Percentiles rank a stretch among this genome's conserved stretches.
phyloP scores from a whole-genome alignment of 2,888 invertebrate species.

The Cosmia pyralina region DNA sequence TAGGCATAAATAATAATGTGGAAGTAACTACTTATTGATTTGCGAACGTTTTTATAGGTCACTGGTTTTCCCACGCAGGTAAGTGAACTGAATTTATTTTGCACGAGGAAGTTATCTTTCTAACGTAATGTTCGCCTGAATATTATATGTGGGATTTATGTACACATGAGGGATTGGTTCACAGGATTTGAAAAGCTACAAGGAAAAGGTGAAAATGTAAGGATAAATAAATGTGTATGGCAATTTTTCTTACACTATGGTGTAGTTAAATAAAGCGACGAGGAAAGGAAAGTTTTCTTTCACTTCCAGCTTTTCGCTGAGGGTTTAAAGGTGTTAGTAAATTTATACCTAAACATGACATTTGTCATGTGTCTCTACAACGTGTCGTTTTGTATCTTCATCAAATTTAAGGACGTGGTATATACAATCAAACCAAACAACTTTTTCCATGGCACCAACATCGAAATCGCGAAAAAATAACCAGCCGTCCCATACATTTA shows the following conservation, averaged over 20 bases:
- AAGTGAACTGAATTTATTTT: constrained; percentile 58
- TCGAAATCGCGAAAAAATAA: too few relatives aligned
- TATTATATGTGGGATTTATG: constrained; percentile 46
- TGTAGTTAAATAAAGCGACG: neutral
- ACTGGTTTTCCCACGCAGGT: constrained; percentile 54
- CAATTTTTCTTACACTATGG: neutral
- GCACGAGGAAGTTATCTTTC: constrained; percentile 50
- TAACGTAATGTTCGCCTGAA: constrained; percentile 43
- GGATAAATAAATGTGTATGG: constrained; percentile 24
- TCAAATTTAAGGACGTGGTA: too few relatives aligned
- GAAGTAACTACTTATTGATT: constrained; percentile 54
- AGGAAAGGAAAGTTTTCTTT: neutral
- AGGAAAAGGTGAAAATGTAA: constrained; percentile 8
- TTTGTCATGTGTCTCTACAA: too few relatives aligned
- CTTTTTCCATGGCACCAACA: too few relatives aligned
- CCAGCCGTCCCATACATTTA: too few relatives aligned
- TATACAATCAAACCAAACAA: too few relatives aligned
- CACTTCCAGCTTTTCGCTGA: neutral
- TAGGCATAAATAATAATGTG: constrained; percentile 53
- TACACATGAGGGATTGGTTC: constrained; percentile 29
- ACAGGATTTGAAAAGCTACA: constrained; percentile 28
- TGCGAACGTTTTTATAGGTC: constrained; percentile 56
- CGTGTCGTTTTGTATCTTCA: too few relatives aligned
- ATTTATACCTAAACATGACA: neutral
- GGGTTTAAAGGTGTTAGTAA: neutral